Base-by-base conservation (phyloP, 1,140 invertebrate genomes). In the Drosophila ananassae region DNA sequence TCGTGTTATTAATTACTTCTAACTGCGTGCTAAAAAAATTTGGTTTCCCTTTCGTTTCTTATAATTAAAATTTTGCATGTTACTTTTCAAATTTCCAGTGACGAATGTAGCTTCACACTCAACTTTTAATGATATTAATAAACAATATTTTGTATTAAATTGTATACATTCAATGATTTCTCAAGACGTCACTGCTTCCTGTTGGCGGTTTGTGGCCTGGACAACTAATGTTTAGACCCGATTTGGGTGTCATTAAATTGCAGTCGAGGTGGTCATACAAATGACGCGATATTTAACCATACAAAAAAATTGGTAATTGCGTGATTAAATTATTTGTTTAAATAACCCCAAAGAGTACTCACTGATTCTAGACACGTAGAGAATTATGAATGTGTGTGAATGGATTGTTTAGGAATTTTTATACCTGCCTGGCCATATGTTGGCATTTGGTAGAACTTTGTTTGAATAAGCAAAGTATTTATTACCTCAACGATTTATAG, bases 181-280 rank as follows among this genome's bases (percentile, higher is more conserved):
- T 59, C 60, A 60, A 68, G 57, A 67, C 71, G 66, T 79, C 76
- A 73, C 28, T 47, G 73, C 75, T 84, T 84, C 81, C 81, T 87
- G 73, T 75, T 67, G 46, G 44, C 30, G 13, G 46, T 47, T 58
- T 17, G 58, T 77, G 75, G 53, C 44, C 25, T 25, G 17, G 12
- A 37, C 47, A 59, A 47, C 59, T 51, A 66, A 85, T 73, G 67
- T 73, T 85, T 67, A 78, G 73, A 59, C 73, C 77, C 46, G 66
- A 81, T 60, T 72, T 51, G 78, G 54, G 22, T 24, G 58, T 87
- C 55, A 85, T 85, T 85, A 85, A 47, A 64, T 64, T 61, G 24
- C 54, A 64, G 51, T 87, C 81, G 81, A 78, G 78, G 68, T 69
- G 10, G 30, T 68, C 78, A 85, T 85, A 85, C 64, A 75, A 85